Percentiles rank a stretch among this genome's conserved stretches.
These are phyloP conservation scores for Hecatera dysodea DNA, from an alignment of 2,888 invertebrate species.

Conservation along the genomic window DNA sequence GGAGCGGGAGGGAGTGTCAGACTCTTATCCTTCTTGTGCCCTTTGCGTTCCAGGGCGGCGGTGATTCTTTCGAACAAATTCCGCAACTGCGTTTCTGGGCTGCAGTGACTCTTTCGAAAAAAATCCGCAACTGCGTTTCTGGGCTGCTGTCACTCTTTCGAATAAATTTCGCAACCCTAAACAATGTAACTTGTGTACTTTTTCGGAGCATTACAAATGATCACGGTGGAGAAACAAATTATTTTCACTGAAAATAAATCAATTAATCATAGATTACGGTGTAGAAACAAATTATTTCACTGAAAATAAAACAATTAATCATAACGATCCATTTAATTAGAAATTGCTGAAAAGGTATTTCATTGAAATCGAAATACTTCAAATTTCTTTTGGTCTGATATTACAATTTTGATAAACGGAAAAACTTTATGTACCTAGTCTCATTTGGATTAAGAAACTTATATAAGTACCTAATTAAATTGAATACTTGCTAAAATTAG, in stretches of 20 bases:
- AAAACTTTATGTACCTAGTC: not conserved
- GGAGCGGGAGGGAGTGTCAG: too few relatives aligned
- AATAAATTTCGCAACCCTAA: too few relatives aligned
- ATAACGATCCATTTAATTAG: not conserved
- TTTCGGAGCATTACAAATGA: not conserved
- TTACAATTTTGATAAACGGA: constrained; percentile 22
- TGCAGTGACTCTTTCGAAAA: too few relatives aligned
- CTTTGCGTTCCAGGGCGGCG: too few relatives aligned
- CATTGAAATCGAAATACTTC: not conserved
- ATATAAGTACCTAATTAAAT: too few relatives aligned
- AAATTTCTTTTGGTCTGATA: not conserved
- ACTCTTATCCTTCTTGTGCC: too few relatives aligned
- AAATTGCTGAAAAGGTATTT: constrained; percentile 7
- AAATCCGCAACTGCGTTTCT: too few relatives aligned
- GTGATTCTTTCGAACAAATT: too few relatives aligned
- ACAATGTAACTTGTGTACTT: not conserved
- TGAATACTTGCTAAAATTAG: not conserved
- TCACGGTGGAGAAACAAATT: not conserved
- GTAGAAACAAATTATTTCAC: not conserved
- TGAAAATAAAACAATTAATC: constrained; percentile 3
- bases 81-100: too few relatives aligned
- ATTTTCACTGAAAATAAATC: not conserved
- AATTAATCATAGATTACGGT: not conserved
- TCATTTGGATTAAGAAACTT: constrained; percentile 3
- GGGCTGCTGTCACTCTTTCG: too few relatives aligned